Conservation (phyloP, 2,797 vertebrate species). For the Leontocebus nigricollis region DNA sequence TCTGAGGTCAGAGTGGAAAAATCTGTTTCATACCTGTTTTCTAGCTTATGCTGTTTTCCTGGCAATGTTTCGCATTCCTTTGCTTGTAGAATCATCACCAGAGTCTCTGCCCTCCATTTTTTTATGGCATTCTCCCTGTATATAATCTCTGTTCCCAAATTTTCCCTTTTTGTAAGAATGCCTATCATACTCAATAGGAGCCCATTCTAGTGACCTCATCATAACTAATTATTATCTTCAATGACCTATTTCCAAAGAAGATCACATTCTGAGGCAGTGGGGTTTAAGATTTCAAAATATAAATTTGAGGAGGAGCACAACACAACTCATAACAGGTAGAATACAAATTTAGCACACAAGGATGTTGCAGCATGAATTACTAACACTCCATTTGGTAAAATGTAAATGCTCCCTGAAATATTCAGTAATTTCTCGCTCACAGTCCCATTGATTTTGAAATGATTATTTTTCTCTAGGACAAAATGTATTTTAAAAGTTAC, state of each 20-base stretch:
- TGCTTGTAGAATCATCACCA: neutral
- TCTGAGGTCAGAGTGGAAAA: neutral
- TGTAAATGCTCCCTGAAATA: slow-evolving; percentile 8
- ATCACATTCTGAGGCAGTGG: neutral
- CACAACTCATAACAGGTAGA: neutral
- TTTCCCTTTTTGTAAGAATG: neutral
- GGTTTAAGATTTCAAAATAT: neutral
- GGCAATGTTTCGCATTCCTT: neutral
- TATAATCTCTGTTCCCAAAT: neutral
- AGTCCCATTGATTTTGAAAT: slow-evolving; percentile 38
- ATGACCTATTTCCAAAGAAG: neutral
- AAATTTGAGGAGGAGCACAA: neutral
- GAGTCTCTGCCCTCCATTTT: neutral
- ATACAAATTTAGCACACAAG: neutral
- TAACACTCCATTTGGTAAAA: neutral
- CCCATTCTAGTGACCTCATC: neutral
- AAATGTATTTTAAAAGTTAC: neutral
- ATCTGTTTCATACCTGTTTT: neutral
- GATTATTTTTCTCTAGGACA: neutral
- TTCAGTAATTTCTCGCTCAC: neutral
- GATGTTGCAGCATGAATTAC: neutral
- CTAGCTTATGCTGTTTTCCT: neutral
- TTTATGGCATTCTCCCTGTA: neutral
- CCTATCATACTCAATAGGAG: no score
- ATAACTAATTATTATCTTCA: neutral